Evolutionary conservation across 1,140 invertebrate genomes (phyloP).

Genomic region (Mya arenaria): DNA sequence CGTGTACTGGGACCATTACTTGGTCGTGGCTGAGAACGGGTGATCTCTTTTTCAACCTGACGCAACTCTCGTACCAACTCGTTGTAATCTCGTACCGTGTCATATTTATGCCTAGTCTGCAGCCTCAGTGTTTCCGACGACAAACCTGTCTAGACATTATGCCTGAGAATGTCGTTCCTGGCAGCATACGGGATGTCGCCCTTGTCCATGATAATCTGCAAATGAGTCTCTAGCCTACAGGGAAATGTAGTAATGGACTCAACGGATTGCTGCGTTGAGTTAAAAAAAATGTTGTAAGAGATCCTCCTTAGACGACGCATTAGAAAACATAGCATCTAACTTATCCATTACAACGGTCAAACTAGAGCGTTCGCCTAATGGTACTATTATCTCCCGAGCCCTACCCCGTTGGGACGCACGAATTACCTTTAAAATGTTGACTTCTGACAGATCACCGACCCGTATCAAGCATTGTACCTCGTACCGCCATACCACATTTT

Average conservation of each 20-base stretch:
- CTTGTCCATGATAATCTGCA: no score
- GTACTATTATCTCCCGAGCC: no score
- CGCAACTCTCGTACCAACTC: neutral
- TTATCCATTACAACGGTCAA: neutral
- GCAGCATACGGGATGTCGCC: no score
- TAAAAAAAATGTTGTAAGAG: conserved; percentile 1
- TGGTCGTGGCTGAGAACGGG: neutral
- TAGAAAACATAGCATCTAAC: conserved; percentile 10
- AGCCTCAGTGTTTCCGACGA: neutral
- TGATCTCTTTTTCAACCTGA: no score
- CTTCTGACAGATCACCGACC: no score
- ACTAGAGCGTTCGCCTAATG: neutral
- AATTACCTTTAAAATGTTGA: no score
- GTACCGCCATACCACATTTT: no score
- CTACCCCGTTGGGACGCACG: no score
- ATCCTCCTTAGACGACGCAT: conserved; percentile 7
- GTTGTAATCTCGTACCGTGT: neutral
- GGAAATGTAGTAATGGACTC: conserved; percentile 2
- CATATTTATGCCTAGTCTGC: conserved; percentile 20
- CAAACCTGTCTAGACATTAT: neutral
- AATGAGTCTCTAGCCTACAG: conserved; percentile 1
- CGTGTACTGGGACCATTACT: neutral
- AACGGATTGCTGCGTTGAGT: neutral
- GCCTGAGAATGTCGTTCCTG: no score
- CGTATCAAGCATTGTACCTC: no score